phyloP scores from a whole-genome alignment of 2,797 vertebrate species.

The Manis pentadactyla region DNA sequence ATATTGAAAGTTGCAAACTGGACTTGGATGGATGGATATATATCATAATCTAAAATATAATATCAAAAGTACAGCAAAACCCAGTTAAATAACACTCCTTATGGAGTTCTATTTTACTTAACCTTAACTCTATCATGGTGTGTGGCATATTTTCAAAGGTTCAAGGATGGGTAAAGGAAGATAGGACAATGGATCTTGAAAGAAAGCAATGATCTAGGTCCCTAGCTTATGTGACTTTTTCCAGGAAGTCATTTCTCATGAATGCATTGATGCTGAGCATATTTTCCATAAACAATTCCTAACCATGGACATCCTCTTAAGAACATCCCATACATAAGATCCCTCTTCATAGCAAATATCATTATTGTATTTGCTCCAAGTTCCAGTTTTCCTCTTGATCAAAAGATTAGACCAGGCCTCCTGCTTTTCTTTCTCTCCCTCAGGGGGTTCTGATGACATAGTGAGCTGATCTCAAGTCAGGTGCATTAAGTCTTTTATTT shows the following conservation, averaged over 20 bases:
- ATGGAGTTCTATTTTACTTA: not conserved
- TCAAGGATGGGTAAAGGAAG: too few species aligned
- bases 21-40: too few species aligned
- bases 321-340: constrained; percentile 16
- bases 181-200: not conserved
- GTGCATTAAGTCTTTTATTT: not conserved
- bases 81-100: not conserved
- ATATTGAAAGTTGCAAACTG: not conserved
- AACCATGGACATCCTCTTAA: not conserved
- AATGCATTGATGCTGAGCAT: not conserved
- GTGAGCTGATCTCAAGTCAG: not conserved
- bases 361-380: constrained; percentile 38
- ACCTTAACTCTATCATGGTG: not conserved
- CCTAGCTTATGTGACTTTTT: not conserved
- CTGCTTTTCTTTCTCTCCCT: not conserved
- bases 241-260: not conserved
- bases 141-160: not conserved
- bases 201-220: not conserved
- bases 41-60: not conserved
- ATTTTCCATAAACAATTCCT: not conserved
- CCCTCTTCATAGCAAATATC: not conserved
- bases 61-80: not conserved
- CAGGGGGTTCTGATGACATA: not conserved
- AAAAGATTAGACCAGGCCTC: constrained; percentile 24
- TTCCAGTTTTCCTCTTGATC: not conserved